phyloP scores from a whole-genome alignment of 2,113 vertebrate species.

The Chrysochloris asiatica region DNA sequence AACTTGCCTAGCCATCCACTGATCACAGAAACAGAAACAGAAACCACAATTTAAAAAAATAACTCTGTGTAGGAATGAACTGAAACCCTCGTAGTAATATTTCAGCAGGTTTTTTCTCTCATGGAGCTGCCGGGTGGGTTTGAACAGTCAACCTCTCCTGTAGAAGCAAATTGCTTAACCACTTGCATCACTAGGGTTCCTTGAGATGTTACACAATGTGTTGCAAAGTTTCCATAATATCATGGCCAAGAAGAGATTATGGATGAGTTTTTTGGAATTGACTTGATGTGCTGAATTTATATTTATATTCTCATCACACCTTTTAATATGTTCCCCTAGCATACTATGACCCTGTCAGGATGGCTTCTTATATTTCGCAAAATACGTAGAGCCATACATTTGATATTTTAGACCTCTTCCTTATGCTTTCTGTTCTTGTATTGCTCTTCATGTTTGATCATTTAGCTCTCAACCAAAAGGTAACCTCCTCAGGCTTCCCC shows the following conservation, averaged over 20 bases:
- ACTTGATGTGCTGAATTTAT: not conserved
- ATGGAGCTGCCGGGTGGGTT: no score
- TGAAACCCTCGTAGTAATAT: no score
- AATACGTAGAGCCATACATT: not conserved
- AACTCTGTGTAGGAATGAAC: no score
- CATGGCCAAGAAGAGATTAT: slow-evolving; percentile 2
- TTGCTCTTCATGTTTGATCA: not conserved
- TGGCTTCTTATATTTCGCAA: not conserved
- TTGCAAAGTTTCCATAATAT: not conserved
- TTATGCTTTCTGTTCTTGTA: not conserved
- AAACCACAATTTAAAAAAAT: no score
- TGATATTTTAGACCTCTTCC: not conserved
- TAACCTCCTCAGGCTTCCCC: not conserved
- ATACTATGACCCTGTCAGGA: not conserved
- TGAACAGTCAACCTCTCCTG: no score
- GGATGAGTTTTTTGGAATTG: slow-evolving; percentile 9
- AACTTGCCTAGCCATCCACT: no score
- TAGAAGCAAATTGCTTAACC: no score
- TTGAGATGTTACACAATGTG: not conserved
- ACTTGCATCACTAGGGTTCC: no score
- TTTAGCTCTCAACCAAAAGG: not conserved
- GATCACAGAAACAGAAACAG: no score
- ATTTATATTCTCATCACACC: no score
- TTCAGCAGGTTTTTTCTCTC: no score
- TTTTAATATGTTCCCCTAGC: not conserved